A percentile compares a stretch with the other conserved stretches of the same genome.
phyloP scores from a whole-genome alignment of 2,797 vertebrate species.

The Pseudochirops corinnae region DNA sequence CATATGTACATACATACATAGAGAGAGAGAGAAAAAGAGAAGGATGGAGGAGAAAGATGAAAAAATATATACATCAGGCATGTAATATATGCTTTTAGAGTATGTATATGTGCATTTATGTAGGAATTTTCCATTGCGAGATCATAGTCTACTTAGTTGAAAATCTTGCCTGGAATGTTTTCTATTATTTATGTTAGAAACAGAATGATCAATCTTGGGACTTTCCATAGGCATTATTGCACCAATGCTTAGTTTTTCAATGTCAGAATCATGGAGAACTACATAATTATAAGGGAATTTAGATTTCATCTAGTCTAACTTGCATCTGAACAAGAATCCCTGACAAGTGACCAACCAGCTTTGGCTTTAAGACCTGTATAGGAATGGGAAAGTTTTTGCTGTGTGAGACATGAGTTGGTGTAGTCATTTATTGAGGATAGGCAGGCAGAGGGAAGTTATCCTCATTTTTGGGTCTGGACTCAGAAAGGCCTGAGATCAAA shows the following conservation, averaged over 20 bases:
- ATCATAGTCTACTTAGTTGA: not conserved
- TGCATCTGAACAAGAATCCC: not conserved
- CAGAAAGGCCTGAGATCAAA: not conserved
- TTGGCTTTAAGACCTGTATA: not conserved
- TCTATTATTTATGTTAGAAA: constrained; percentile 1
- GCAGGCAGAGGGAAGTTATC: not conserved
- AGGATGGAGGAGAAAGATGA: not conserved
- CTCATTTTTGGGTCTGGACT: not conserved
- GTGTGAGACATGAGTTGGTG: not conserved
- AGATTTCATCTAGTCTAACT: not conserved
- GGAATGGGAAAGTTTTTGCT: not conserved
- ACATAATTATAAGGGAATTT: not conserved
- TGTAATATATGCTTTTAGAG: not conserved
- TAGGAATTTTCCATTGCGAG: not conserved
- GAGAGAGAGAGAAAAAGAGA: not conserved
- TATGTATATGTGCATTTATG: not conserved
- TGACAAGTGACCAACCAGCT: not conserved
- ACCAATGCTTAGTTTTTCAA: not conserved
- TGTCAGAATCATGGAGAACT: not conserved
- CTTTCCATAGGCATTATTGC: not conserved
- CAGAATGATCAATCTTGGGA: not conserved
- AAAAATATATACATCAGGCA: not conserved
- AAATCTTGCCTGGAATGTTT: not conserved
- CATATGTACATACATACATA: not conserved
- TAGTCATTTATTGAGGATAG: not conserved